Evolutionary conservation across 1,140 invertebrate genomes (phyloP), one percentile per base, ranked within the genome.

Genomic region (Eciton burchellii): DNA sequence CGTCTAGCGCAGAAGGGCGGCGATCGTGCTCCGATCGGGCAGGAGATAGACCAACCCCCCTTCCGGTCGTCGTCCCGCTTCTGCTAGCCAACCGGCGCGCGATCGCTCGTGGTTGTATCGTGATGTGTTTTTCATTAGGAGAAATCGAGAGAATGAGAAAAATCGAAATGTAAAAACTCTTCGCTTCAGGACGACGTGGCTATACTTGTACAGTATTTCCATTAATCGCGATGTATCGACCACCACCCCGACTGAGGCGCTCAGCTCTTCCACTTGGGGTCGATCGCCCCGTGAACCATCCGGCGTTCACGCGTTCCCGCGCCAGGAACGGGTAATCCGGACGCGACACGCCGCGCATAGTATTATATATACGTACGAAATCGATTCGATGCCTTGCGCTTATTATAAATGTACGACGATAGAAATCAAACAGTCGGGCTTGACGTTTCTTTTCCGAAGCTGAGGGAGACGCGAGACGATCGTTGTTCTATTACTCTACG

Each of bases 1-100:
- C 81, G 93, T 94, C 86, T 94, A 92, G 88, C 85, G 77, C 83
- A 72, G 54, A 70, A 82, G 68, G 59, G 65, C 49, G 63, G 82
- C 73, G 70, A 84, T 70, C 57, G 63, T 79, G 63, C 81, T 63
- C n/a, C 74, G 74, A 79, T 68, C 74, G 35, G 49, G 63, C 74
- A 79, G 63, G 35, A 79, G 74, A 68, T 49, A 68, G 79, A 79
- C 70, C 71, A 68, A 65, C 59, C 59, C 3, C 24, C 52, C 29
- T 71, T 73, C 43, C 68, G 77, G 54, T 52, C 21, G 21, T 65
- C 49, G 43, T 71, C 65, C 72, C 41, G 47, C 65, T 79, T 66
- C 65, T 63, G 47, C 63, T 76, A 21, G n/a, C 43, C 57, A 49
- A 35, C 41, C 45, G 59, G 26, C n/a, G 21, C 21, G 52, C 62